phyloP scores from a whole-genome alignment of 2,888 invertebrate genomes.

The Suillia variegata region DNA sequence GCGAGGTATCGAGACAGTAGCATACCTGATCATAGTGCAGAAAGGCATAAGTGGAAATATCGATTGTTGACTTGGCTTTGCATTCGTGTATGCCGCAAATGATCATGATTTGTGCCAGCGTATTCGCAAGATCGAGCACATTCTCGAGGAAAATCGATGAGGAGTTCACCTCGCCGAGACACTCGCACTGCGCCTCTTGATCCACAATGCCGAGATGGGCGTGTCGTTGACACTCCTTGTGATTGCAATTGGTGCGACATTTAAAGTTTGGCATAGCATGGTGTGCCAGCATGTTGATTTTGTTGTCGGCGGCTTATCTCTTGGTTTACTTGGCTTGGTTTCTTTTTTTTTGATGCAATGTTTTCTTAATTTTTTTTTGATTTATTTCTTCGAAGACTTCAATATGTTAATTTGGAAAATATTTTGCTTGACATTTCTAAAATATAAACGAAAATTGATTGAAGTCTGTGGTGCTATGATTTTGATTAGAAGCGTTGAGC shows the following conservation, averaged over 20 bases:
- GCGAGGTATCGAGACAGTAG: slow-evolving; percentile 48
- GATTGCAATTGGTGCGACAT: slow-evolving; percentile 48
- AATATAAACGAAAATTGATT: no score
- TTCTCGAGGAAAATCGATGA: slow-evolving; percentile 56
- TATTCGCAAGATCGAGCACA: slow-evolving; percentile 51
- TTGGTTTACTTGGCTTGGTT: no score
- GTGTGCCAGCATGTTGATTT: slow-evolving; percentile 43
- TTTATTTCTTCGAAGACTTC: no score
- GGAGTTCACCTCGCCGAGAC: slow-evolving; percentile 43
- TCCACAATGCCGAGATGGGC: slow-evolving; percentile 51
- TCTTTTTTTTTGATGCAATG: no score
- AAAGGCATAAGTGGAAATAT: slow-evolving; percentile 52
- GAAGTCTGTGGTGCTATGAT: no score
- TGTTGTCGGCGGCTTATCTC: no score
- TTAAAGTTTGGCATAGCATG: slow-evolving; percentile 50
- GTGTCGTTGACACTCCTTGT: slow-evolving; percentile 52
- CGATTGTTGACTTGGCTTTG: slow-evolving; percentile 55
- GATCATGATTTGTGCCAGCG: slow-evolving; percentile 52
- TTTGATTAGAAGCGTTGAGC: no score
- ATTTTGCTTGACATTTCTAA: no score
- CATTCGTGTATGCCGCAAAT: slow-evolving; percentile 58
- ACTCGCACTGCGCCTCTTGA: slow-evolving; percentile 42
- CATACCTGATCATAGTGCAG: slow-evolving; percentile 56
- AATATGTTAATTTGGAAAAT: no score
- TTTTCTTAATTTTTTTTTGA: no score